Percentiles rank a stretch among this genome's conserved stretches.
Conservation (phyloP, 2,113 vertebrate genomes). For the Podarcis cretensis region DNA sequence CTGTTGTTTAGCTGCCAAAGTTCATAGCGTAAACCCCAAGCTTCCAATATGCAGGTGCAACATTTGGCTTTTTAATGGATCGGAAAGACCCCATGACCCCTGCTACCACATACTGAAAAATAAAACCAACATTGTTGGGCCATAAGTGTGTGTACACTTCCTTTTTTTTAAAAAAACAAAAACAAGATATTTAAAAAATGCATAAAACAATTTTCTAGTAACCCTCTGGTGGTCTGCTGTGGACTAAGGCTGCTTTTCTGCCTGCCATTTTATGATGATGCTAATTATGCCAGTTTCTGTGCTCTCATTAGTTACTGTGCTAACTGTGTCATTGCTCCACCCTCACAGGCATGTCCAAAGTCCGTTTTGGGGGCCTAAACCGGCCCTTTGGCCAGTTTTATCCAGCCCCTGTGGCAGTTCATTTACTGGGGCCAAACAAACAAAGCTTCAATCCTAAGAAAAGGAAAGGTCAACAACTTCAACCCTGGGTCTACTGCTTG, state of each 20-base stretch:
- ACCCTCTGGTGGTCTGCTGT: not conserved
- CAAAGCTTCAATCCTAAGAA: too few species aligned
- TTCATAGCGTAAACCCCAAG: conserved; percentile 5
- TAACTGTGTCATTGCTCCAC: not conserved
- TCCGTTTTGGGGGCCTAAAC: too few species aligned
- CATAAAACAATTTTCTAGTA: not conserved
- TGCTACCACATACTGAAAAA: not conserved
- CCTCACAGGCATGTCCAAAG: too few species aligned
- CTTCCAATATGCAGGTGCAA: not conserved
- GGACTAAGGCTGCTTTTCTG: not conserved
- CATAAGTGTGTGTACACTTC: not conserved
- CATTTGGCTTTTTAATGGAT: conserved; percentile 1
- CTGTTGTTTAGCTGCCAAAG: not conserved
- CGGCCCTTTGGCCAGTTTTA: too few species aligned
- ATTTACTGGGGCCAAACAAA: too few species aligned
- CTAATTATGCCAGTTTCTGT: not conserved
- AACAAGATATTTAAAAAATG: not conserved
- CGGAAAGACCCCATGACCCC: not conserved
- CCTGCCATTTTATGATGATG: not conserved
- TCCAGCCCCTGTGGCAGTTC: too few species aligned
- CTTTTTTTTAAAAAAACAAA: not conserved
- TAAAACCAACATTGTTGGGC: not conserved
- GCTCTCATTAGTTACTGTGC: not conserved
- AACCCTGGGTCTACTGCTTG: not conserved
- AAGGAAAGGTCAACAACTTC: too few species aligned